Percentiles rank a stretch among this genome's conserved stretches.
phyloP scores from a whole-genome alignment of 2,113 vertebrate genomes.

The Grantiella picta region DNA sequence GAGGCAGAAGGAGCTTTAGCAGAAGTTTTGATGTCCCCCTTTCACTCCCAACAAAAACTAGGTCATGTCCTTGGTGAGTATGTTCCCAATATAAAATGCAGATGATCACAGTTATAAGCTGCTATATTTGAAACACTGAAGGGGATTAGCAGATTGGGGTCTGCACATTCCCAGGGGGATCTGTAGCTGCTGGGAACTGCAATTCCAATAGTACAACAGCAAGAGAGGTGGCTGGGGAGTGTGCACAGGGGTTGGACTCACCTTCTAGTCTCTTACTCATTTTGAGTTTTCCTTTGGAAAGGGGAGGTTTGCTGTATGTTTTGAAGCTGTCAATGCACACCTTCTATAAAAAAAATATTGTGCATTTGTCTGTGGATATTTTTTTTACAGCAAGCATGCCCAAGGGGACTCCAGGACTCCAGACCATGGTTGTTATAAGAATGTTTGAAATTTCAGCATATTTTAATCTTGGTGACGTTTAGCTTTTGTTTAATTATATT shows the following conservation, averaged over 20 bases:
- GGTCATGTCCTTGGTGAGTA: conserved; percentile 8
- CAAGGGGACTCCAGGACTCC: not conserved
- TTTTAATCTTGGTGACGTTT: not conserved
- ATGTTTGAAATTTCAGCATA: not conserved
- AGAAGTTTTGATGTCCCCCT: not conserved
- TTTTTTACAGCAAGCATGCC: not conserved
- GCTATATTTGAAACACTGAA: not conserved
- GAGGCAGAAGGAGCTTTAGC: not conserved
- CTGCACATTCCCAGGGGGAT: not conserved
- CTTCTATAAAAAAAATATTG: not conserved
- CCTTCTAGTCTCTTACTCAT: not conserved
- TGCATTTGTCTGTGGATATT: fast-evolving
- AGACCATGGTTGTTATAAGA: not conserved
- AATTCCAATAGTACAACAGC: not conserved
- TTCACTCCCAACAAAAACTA: not conserved
- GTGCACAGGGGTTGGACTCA: not conserved
- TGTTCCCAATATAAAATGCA: not conserved
- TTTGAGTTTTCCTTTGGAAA: not conserved
- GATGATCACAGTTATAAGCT: not conserved
- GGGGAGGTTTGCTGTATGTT: not conserved
- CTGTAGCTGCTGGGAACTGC: not conserved
- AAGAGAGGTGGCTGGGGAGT: not conserved
- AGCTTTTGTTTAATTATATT: not conserved
- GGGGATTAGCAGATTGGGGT: not conserved
- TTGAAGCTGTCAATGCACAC: not conserved